These are phyloP conservation scores for Bacillus rossius DNA, from an alignment of 1,140 invertebrate species.

Conservation along the genomic window DNA sequence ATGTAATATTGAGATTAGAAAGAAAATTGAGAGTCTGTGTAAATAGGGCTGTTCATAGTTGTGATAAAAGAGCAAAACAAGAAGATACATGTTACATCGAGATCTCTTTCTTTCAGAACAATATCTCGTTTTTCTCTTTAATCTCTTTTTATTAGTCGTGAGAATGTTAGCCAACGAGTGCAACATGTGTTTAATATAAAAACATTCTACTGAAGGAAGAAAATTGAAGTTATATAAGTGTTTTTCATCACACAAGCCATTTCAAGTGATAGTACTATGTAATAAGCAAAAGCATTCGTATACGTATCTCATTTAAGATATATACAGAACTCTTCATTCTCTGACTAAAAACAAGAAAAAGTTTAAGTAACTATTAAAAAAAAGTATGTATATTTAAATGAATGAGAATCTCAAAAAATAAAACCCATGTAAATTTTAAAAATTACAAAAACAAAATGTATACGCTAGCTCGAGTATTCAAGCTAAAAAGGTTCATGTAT, in stretches of 20 bases:
- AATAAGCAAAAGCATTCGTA: slow-evolving; percentile 41
- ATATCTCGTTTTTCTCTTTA: too few species aligned
- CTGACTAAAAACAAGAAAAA: slow-evolving; percentile 34
- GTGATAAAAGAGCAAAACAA: too few species aligned
- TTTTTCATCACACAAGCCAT: neutral
- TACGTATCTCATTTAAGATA: slow-evolving; percentile 48
- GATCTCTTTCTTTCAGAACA: too few species aligned
- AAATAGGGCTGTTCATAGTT: too few species aligned
- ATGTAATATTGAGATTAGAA: too few species aligned
- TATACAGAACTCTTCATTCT: slow-evolving; percentile 46
- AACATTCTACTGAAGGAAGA: slow-evolving; percentile 38
- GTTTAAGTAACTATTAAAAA: slow-evolving; percentile 23
- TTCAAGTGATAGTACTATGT: slow-evolving; percentile 10
- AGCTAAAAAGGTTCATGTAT: slow-evolving; percentile 20
- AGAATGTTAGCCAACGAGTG: too few species aligned
- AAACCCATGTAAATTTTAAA: slow-evolving; percentile 11
- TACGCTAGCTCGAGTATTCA: slow-evolving; percentile 17
- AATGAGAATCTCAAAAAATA: slow-evolving; percentile 20
- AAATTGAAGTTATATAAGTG: neutral
- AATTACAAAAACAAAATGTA: slow-evolving; percentile 13
- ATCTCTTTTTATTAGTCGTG: too few species aligned
- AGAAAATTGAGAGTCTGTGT: too few species aligned
- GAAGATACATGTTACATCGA: too few species aligned
- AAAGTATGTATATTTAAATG: slow-evolving; percentile 24
- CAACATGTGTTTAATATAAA: neutral